Percentiles rank a stretch among this genome's conserved stretches.
Evolutionary conservation across 1,140 invertebrate genomes (phyloP).

Genomic region (Danaus plexippus): DNA sequence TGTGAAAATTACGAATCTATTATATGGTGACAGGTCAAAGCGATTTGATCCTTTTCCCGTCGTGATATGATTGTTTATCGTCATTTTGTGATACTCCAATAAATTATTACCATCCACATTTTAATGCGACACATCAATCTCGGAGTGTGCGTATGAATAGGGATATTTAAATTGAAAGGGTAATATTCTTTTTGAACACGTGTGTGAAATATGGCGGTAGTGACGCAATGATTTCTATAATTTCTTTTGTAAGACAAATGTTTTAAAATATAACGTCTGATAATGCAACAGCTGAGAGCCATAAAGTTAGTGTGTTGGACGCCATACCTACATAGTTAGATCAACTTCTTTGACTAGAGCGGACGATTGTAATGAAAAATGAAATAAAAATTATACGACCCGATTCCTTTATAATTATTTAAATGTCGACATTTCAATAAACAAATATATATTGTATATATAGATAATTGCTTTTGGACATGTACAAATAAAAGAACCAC

Average conservation of each 20-base stretch:
- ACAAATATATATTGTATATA: no score
- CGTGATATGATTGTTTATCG: conserved; percentile 2
- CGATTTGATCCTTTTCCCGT: conserved; percentile 10
- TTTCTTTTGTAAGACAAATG: conserved; percentile 19
- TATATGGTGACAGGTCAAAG: conserved; percentile 4
- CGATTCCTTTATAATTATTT: no score
- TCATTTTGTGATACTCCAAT: conserved; percentile 3
- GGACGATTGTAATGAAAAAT: no score
- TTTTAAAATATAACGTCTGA: conserved; percentile 12
- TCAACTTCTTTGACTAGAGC: no score
- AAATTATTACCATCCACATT: conserved; percentile 47
- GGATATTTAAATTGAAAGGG: conserved; percentile 50
- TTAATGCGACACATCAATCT: conserved; percentile 52
- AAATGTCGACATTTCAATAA: no score
- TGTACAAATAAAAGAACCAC: no score
- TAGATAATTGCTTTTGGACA: no score
- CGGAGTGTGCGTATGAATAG: conserved; percentile 38
- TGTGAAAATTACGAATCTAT: conserved; percentile 19
- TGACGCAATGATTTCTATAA: conserved; percentile 28
- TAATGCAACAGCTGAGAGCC: conserved; percentile 8
- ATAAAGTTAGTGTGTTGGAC: conserved; percentile 1
- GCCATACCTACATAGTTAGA: no score
- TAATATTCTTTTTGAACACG: conserved; percentile 42
- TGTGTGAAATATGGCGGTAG: conserved; percentile 27
- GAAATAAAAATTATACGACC: no score